phyloP scores from a whole-genome alignment of 2,797 vertebrate species.

The Uromys caudimaculatus region DNA sequence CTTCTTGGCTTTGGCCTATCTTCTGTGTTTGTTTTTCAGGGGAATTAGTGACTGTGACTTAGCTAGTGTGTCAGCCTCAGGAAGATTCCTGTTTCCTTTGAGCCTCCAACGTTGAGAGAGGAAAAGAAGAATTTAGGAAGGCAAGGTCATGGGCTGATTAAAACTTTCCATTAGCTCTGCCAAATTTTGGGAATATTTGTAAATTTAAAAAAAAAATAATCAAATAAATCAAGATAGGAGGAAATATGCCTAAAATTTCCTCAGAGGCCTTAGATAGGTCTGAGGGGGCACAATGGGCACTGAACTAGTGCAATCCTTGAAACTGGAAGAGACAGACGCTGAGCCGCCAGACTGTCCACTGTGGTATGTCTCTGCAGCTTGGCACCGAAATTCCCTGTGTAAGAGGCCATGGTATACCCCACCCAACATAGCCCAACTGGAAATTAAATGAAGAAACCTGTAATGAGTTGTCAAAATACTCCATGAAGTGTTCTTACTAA shows the following conservation, averaged over 20 bases:
- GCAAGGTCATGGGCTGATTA: background rate
- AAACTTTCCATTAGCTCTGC: constrained; percentile 31
- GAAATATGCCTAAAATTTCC: background rate
- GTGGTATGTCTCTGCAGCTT: background rate
- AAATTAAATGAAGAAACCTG: constrained; percentile 1
- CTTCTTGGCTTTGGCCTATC: constrained; percentile 53
- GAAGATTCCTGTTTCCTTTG: constrained; percentile 39
- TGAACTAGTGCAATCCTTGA: background rate
- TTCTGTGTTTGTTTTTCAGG: constrained; percentile 1
- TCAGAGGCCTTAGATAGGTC: background rate
- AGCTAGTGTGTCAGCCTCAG: background rate
- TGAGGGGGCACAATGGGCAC: background rate
- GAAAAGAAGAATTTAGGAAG: constrained; percentile 21
- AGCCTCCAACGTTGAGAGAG: background rate
- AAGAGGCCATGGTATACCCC: background rate
- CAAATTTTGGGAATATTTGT: constrained; percentile 12
- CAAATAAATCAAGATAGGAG: constrained; percentile 34
- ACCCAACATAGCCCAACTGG: background rate
- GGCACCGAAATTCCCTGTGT: background rate
- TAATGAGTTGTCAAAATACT: background rate
- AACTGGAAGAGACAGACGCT: background rate
- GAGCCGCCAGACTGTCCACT: background rate
- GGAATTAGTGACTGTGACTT: constrained; percentile 25
- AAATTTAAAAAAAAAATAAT: background rate
- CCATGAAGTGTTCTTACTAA: background rate